These are phyloP conservation scores for Drosophila suboccidentalis DNA, from an alignment of 2,888 invertebrate genomes.

Conservation along the genomic window DNA sequence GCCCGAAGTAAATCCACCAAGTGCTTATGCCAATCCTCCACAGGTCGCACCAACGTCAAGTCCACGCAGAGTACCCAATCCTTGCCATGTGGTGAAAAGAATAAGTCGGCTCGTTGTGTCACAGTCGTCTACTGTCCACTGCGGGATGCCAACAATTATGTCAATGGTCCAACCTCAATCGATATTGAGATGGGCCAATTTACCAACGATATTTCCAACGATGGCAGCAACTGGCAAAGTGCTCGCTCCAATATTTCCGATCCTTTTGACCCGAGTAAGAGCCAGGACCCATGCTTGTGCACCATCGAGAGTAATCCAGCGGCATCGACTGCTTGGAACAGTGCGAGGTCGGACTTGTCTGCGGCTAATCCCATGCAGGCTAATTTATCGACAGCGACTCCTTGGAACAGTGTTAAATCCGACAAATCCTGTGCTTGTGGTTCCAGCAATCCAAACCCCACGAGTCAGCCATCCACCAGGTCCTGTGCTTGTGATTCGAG, in stretches of 20 bases:
- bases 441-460: neutral
- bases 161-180: neutral
- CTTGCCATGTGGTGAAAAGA: conserved; percentile 3
- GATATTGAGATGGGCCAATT: conserved; percentile 9
- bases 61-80: neutral
- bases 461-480: neutral
- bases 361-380: neutral
- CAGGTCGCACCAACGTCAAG: neutral
- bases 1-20: neutral
- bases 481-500: neutral
- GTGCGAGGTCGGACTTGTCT: neutral
- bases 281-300: neutral
- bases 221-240: conserved; percentile 4
- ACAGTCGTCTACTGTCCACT: conserved; percentile 9
- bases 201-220: neutral
- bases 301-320: neutral
- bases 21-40: conserved; percentile 1
- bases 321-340: neutral
- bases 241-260: neutral
- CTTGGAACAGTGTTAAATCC: neutral
- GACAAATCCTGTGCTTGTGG: neutral
- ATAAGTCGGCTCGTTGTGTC: neutral
- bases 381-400: neutral
- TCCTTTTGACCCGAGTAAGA: neutral
- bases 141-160: neutral